These are phyloP conservation scores for Diplogasteroides magnus DNA, from an alignment of 1,140 invertebrate genomes.

Conservation along the genomic window DNA sequence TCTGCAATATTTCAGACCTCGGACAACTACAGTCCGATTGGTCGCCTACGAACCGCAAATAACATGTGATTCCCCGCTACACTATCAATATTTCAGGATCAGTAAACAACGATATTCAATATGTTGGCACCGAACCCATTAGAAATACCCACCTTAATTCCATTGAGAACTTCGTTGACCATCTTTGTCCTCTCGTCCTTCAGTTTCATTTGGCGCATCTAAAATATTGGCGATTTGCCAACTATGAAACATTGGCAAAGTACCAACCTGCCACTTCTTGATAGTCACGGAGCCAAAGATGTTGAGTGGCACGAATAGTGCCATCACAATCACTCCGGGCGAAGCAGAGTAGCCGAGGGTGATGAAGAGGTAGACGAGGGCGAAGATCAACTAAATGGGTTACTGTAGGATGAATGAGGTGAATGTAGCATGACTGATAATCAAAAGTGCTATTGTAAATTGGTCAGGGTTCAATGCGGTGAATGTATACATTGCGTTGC, in stretches of 20 bases:
- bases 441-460: too few relatives aligned
- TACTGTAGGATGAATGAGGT: too few relatives aligned
- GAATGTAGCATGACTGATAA: too few relatives aligned
- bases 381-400: constrained; percentile 35
- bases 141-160: constrained; percentile 57
- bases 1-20: too few relatives aligned
- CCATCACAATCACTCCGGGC: constrained; percentile 83
- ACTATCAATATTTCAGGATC: too few relatives aligned
- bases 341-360: constrained; percentile 73
- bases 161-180: constrained; percentile 62
- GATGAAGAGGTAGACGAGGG: constrained; percentile 56
- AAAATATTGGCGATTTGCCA: constrained; percentile 3
- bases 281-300: constrained; percentile 55
- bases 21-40: too few relatives aligned
- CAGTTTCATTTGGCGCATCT: constrained; percentile 58
- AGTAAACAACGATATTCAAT: too few relatives aligned
- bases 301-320: constrained; percentile 56
- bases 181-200: constrained; percentile 64
- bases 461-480: too few relatives aligned
- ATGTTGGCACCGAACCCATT: too few relatives aligned
- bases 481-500: too few relatives aligned
- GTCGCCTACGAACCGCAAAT: too few relatives aligned
- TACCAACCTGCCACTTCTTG: constrained; percentile 31
- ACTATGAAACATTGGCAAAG: neutral
- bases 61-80: too few relatives aligned